A percentile compares a stretch with the other conserved stretches of the same genome.
Conservation (phyloP, 1,140 invertebrate species). For the Dryas iulia region DNA sequence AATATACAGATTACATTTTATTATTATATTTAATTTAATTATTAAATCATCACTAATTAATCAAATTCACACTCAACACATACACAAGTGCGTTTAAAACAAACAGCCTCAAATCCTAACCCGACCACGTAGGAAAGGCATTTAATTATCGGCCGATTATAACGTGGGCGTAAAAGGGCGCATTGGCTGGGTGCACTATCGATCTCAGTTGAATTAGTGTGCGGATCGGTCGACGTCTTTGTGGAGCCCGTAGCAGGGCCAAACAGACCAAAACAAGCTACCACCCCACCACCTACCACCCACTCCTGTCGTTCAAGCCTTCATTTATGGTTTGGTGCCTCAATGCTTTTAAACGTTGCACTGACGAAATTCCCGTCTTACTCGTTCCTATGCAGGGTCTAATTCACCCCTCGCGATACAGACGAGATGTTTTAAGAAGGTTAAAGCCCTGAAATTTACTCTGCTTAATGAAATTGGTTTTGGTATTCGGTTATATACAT, state of each 20-base stretch:
- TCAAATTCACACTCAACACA: not conserved
- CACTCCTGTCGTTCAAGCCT: constrained; percentile 59
- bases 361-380: constrained; percentile 44
- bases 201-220: constrained; percentile 78
- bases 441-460: constrained; percentile 12
- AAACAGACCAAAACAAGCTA: constrained; percentile 77
- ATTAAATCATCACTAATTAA: not conserved
- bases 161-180: constrained; percentile 70
- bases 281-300: constrained; percentile 41
- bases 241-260: constrained; percentile 67
- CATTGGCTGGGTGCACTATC: constrained; percentile 72
- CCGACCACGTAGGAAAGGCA: constrained; percentile 37
- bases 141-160: constrained; percentile 63
- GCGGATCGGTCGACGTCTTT: constrained; percentile 77
- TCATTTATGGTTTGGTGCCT: constrained; percentile 66
- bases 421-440: constrained; percentile 14
- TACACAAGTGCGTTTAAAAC: not conserved
- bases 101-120: not conserved
- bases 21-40: too few species aligned
- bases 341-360: constrained; percentile 53
- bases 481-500: not conserved
- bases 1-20: too few species aligned
- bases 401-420: constrained; percentile 11
- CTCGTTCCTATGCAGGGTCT: constrained; percentile 30
- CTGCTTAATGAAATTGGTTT: constrained; percentile 10